Evolutionary conservation across 2,888 invertebrate genomes (phyloP), one percentile per base, ranked within the genome.

Genomic region (Scaptomyza reducta): DNA sequence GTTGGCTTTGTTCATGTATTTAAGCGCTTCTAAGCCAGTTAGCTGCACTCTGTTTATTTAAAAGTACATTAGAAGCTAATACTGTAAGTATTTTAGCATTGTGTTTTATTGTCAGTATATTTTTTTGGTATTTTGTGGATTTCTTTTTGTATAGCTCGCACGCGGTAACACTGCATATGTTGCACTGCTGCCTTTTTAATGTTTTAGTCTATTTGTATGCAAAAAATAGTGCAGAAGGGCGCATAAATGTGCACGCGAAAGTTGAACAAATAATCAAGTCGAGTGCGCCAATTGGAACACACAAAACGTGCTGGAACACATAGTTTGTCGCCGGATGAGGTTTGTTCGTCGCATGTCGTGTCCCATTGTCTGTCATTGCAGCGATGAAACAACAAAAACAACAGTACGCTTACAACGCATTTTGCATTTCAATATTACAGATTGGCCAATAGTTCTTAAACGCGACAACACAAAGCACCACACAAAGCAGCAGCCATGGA

Each of bases 371-470:
- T 70, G 55, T 22, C 33, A 59, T 46, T 58, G 61, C 35, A 67
- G 50, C 54, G 42, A 35, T 31, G 33, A 16, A 53, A 38, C 22
- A 55, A 67, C 44, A 66, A 66, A 42, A 67, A 45, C 42, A 79
- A 74, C 61, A 57, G 60, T 56, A 66, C 41, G 66, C 57, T 76
- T 58, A 85, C 75, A 82, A 82, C 82, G 88, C 88, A 88, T 66
- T 85, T 85, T 38, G 53, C 18, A 29, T 45, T 55, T 62, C 55
- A n/a, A 3, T 51, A 49, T 75, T 59, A 18, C 61, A 77, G 77
- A 53, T 77, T 45, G 67, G 59, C 25, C 45, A 56, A 35, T 42
- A 41, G 42, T 29, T 46, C 27, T 50, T 14, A 6, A 60, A 38
- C 41, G 42, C 44, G 41, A 41, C 62, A 72, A 47, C 41, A 31